Conservation (phyloP, 2,113 vertebrate genomes). For the Gulo gulo region DNA sequence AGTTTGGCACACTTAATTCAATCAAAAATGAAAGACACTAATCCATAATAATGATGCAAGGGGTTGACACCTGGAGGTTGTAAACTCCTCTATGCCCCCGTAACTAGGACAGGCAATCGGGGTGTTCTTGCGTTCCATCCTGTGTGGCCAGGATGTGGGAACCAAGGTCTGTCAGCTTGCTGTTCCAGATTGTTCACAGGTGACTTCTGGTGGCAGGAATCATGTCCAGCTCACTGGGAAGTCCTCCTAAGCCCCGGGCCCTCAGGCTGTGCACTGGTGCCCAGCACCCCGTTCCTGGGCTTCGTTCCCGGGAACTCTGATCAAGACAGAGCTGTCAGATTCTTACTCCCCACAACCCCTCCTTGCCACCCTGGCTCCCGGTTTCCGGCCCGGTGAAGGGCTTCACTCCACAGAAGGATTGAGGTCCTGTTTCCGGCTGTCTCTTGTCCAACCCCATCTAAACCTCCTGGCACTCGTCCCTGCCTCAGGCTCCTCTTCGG, state of each 20-base stretch:
- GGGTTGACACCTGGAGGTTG: not conserved
- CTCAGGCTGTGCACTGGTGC: not conserved
- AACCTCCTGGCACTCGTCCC: not conserved
- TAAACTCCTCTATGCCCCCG: not conserved
- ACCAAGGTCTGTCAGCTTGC: not conserved
- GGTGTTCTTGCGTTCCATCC: no score
- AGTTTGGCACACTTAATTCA: not conserved
- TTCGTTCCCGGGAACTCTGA: not conserved
- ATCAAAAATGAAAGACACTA: not conserved
- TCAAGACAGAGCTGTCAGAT: not conserved
- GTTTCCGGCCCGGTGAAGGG: not conserved
- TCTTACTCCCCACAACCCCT: not conserved
- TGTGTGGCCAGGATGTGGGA: not conserved
- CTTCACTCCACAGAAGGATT: not conserved
- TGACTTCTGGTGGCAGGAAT: not conserved
- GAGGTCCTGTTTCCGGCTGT: not conserved
- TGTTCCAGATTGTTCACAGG: not conserved
- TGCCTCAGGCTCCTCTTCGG: not conserved
- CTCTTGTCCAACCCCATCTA: not conserved
- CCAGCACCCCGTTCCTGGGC: not conserved
- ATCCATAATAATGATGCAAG: not conserved
- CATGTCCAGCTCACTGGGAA: not conserved
- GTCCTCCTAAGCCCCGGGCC: not conserved
- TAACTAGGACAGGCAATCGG: not conserved
- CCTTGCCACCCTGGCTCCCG: fast-evolving